Base-by-base conservation (phyloP, 1,140 invertebrate genomes). In the Eumaeus atala region DNA sequence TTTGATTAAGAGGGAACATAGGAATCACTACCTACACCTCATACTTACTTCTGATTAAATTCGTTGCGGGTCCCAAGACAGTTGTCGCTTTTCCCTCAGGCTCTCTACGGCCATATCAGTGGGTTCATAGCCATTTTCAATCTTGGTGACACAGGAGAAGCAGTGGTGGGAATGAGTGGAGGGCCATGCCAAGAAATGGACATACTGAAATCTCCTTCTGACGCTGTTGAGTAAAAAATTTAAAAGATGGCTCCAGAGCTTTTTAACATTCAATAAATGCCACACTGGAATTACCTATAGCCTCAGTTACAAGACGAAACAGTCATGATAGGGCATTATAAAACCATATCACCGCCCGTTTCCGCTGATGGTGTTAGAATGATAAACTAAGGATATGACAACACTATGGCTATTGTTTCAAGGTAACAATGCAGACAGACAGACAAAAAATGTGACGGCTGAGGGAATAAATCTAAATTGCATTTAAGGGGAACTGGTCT, bases 341-440 rank as follows among this genome's bases (percentile, higher is more conserved):
- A 83, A 78, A 73, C 61, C 82, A 78, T 85, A 85, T 72, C 72
- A 67, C 67, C 61, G 64, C 66, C 62, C 75, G 52, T 83, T 78
- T 85, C 82, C 82, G 82, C 58, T 64, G 77, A 84, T 84, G 81
- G 77, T 79, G 78, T 72, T 74, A 77, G 78, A 82, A 81, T 84
- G 73, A 84, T 81, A 80, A 79, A 78, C 77, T 75, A 74, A 74
- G 79, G 79, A 85, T 77, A 83, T 76, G 73, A 82, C 77, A 77
- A 72, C 64, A 72, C 72, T 66, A 67, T 54, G 54, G 59, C 82
- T 64, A 85, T 85, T 85, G 82, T 83, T 80, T 80, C 42, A 73
- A 67, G 59, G 48, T 67, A 77, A 85, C 81, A 84, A 84, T 84
- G 74, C 69, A 71, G 56, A 57, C 63, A 72, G 69, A 80, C 70